These are phyloP conservation scores for Leptogaster cylindrica DNA, from an alignment of 2,888 invertebrate species.

Conservation along the genomic window DNA sequence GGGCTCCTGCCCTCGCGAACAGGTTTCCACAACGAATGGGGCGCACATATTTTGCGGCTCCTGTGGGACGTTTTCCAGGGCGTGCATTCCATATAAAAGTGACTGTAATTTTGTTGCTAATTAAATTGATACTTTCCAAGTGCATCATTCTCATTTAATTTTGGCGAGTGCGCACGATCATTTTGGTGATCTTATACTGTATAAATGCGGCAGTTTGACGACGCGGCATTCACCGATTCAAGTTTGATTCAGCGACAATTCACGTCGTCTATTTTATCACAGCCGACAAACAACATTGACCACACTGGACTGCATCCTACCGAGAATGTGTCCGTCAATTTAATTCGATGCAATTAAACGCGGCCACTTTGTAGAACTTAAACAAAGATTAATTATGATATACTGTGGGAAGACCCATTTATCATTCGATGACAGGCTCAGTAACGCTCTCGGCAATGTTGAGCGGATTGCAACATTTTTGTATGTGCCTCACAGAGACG, in stretches of 20 bases:
- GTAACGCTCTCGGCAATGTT: slow-evolving; percentile 46
- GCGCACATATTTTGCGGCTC: too few species aligned
- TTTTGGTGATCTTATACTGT: slow-evolving; percentile 3
- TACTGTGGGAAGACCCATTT: slow-evolving; percentile 61
- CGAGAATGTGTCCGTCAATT: slow-evolving; percentile 25
- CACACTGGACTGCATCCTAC: not conserved
- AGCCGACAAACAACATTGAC: not conserved
- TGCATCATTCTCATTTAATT: slow-evolving; percentile 38
- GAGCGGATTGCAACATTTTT: not conserved
- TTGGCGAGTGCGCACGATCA: not conserved
- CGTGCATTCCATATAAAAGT: not conserved
- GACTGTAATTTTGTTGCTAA: slow-evolving; percentile 14
- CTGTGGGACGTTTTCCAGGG: too few species aligned
- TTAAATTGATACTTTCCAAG: slow-evolving; percentile 34
- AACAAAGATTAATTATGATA: slow-evolving; percentile 51
- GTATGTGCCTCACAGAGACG: not conserved
- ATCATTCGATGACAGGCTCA: slow-evolving; percentile 63
- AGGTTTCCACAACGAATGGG: not conserved
- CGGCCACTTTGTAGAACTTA: slow-evolving; percentile 43
- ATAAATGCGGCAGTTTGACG: not conserved
- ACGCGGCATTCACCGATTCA: not conserved
- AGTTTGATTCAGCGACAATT: not conserved
- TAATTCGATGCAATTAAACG: slow-evolving; percentile 46
- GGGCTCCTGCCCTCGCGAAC: not conserved
- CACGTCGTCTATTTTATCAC: too few species aligned